A percentile compares a stretch with the other conserved stretches of the same genome.
Conservation (phyloP, 2,113 vertebrate genomes). For the Delphinapterus leucas region DNA sequence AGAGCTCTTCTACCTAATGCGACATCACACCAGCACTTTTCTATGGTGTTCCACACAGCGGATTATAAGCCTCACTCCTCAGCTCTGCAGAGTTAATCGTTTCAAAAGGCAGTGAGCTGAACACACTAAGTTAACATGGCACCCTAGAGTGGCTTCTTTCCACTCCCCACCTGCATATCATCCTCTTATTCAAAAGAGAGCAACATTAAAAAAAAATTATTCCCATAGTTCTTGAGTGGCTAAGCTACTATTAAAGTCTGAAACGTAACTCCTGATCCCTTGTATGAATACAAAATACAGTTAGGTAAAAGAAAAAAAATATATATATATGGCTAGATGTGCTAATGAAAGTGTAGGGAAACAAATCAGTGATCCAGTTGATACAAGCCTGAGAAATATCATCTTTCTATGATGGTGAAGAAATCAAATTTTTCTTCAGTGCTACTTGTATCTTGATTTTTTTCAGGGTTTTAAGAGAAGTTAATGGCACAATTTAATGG, state of each 20-base stretch:
- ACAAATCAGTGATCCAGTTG: neutral
- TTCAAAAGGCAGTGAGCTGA: neutral
- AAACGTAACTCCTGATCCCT: neutral
- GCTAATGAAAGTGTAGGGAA: neutral
- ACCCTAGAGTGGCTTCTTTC: neutral
- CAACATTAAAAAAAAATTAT: neutral
- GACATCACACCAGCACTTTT: neutral
- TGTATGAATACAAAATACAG: neutral
- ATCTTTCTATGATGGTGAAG: neutral
- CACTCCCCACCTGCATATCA: neutral
- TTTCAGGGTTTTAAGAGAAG: neutral
- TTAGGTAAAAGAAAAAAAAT: neutral
- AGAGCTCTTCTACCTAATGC: neutral
- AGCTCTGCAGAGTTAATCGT: neutral
- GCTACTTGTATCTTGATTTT: neutral
- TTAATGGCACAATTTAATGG: neutral
- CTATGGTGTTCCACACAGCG: neutral
- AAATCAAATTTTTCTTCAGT: neutral
- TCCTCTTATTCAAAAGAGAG: neutral
- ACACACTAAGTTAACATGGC: neutral
- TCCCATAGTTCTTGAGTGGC: neutral
- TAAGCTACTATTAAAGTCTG: conserved; percentile 18
- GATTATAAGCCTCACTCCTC: neutral
- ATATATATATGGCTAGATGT: neutral
- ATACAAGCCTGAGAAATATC: neutral